Evolutionary conservation across 2,113 vertebrate species (phyloP).

Genomic region (Garra rufa): DNA sequence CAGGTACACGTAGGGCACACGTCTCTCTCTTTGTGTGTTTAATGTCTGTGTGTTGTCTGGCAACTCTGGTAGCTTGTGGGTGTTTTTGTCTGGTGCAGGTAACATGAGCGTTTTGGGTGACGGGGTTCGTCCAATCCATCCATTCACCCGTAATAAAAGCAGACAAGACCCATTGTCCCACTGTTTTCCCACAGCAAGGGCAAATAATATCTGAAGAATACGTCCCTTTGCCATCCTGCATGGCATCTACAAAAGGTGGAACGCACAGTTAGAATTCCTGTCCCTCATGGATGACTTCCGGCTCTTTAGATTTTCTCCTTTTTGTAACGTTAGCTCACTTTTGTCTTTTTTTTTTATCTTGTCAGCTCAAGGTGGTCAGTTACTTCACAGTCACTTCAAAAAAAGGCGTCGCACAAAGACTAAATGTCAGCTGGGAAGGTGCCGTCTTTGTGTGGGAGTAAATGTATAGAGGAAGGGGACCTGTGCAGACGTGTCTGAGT

Average conservation of each 20-base stretch:
- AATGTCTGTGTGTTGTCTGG: neutral
- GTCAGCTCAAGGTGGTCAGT: slow-evolving; percentile 45
- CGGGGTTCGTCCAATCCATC: slow-evolving; percentile 58
- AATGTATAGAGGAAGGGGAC: slow-evolving; percentile 57
- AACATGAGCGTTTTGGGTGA: slow-evolving; percentile 65
- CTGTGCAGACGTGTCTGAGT: slow-evolving; percentile 66
- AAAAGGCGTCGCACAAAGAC: slow-evolving; percentile 61
- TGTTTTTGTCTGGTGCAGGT: slow-evolving; percentile 28
- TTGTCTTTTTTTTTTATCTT: slow-evolving; percentile 40
- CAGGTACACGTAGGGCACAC: neutral
- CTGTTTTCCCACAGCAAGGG: slow-evolving; percentile 13
- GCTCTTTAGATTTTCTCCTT: slow-evolving; percentile 52
- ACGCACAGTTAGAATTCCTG: slow-evolving; percentile 1
- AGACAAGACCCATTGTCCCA: slow-evolving; percentile 5
- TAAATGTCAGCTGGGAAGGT: slow-evolving; percentile 66
- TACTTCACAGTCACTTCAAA: slow-evolving; percentile 62
- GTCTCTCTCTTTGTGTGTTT: neutral
- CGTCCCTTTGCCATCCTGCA: neutral
- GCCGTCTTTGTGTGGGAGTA: slow-evolving; percentile 58
- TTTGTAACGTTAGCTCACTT: slow-evolving; percentile 61
- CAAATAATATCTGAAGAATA: slow-evolving; percentile 10
- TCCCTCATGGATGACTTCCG: slow-evolving; percentile 57
- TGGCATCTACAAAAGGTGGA: neutral
- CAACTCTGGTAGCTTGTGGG: slow-evolving; percentile 18
- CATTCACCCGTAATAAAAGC: slow-evolving; percentile 61